Conservation (phyloP, 2,113 vertebrate species). For the Aegithalos caudatus region DNA sequence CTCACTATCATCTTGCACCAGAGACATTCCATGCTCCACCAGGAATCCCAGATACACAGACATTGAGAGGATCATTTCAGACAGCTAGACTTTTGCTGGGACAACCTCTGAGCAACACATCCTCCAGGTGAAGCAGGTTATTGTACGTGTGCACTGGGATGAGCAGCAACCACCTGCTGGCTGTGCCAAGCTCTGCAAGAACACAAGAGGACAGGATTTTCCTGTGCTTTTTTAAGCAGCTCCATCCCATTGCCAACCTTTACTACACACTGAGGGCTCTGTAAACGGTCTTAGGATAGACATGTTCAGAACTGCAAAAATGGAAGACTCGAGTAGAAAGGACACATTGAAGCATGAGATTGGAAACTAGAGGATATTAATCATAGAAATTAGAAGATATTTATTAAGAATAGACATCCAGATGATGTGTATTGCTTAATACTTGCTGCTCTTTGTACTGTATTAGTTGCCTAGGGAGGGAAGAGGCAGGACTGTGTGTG, state of each 20-base stretch:
- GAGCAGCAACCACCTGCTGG: background rate
- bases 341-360: no score
- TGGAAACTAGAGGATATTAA: no score
- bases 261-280: background rate
- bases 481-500: no score
- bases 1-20: background rate
- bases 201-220: background rate
- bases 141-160: background rate
- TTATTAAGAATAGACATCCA: no score
- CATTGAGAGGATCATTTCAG: background rate
- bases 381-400: no score
- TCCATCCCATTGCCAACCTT: background rate
- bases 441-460: no score
- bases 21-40: rapidly evolving
- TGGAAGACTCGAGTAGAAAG: background rate
- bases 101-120: background rate
- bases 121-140: background rate
- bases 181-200: background rate
- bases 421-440: no score
- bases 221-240: background rate
- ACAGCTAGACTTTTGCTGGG: background rate
- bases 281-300: rapidly evolving
- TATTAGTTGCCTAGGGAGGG: no score
- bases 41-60: background rate
- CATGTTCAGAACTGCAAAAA: background rate